Evolutionary conservation across 2,797 vertebrate genomes (phyloP), one percentile per base, ranked within the genome.

Genomic region (Ctenopoma multispine): DNA sequence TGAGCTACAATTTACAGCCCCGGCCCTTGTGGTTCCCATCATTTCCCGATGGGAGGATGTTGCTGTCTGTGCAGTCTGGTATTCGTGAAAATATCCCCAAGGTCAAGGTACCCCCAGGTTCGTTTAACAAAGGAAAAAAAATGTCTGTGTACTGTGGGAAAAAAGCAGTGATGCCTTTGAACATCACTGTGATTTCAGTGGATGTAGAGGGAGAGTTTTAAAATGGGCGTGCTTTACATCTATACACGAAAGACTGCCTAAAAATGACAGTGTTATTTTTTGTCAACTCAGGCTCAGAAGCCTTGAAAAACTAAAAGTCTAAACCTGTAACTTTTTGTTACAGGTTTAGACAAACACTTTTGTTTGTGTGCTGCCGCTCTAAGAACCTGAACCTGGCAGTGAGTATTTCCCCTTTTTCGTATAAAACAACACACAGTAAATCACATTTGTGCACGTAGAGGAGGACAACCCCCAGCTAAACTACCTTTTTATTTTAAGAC

Each of bases 91-190:
- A 59, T 20, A 64, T 56, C 47, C 69, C 31, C 62, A 79, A 73
- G 74, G 70, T 77, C 73, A 72, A 75, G 18, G 44, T 68, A 56
- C 49, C 4, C 31, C 38, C 27, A 34, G 3, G 53, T 73, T 66
- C 79, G 41, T 66, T 80, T 44, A 15, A 36, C 44, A 71, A 73
- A 44, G 8, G 17, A 43, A 15, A 77, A 72, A 63, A 74, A 69
- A 70, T 47, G 11, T 51, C 7, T 10, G 15, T 7, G 18, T 48
- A n/a, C 17, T 13, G 10, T 10, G 1, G 11, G 44, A 29, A 34
- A 24, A 17, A 27, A 31, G 49, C 13, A 8, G 15, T 49, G 17
- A 41, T 11, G 15, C 44, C 17, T 38, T 41, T 54, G 29, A 29
- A 66, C 34, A 24, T 46, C 24, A 23, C 21, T 31, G 58, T 47